Base-by-base conservation (phyloP, 2,113 vertebrate genomes). In the Microcebus griseorufus region DNA sequence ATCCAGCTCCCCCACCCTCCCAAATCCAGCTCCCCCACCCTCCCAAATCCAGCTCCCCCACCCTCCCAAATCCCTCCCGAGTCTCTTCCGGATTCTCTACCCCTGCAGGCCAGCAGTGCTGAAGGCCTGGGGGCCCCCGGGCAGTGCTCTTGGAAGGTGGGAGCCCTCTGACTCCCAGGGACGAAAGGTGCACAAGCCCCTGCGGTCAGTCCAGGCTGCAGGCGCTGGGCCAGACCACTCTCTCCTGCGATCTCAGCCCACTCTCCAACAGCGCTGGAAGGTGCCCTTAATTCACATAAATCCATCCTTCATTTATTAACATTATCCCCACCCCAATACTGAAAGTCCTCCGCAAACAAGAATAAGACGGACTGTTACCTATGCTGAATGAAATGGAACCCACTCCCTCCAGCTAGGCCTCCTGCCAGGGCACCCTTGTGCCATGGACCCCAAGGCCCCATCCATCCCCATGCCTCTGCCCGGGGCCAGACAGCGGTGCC, bases 191-290 rank as follows among this genome's bases (percentile, higher is more conserved):
- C 2, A 0, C 3, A 37, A 48, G 8, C 58, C 39, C 18, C 39
- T 4, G 48, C 27, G 1, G 17, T 6, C 12, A 20, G 51, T 4
- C 82, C 60, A 14, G 37, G n/a, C 32, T 6, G n/a, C 23, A 1
- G 62, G 37, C 4, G 0, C 62, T 2, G 18, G 1, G 37, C 76
- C 37, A 18, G 53, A 53, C 88, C 42, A 8, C 55, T 29, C 23
- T 13, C 10, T 4, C 1, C 1, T 2, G 13, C 10, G 0, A 2
- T 7, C 5, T 3, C 37, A 22, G 45, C 6, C 8, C 25, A 0
- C 27, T 75, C 58, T 20, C 37, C 13, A 3, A 1, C 79, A 8
- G 1, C 7, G 53, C 45, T 4, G 8, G 60, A 39, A 58, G 32
- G 48, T 27, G 13, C 9, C 10, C 34, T 11, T 60, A 39, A 34